Evolutionary conservation across 1,140 invertebrate genomes (phyloP).

Genomic region (Conopomorpha cramerella): DNA sequence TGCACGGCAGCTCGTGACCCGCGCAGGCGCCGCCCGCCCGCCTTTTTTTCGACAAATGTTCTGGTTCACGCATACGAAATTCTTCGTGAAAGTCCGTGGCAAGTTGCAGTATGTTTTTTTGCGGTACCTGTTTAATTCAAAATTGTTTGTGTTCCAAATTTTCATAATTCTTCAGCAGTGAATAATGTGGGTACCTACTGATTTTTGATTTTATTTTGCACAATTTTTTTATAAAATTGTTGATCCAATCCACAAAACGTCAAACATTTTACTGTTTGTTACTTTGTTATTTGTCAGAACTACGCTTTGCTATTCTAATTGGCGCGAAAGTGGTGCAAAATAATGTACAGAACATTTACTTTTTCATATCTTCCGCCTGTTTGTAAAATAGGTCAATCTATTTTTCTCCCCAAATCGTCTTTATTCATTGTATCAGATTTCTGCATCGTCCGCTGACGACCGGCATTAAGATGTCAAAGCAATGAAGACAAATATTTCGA

Average conservation of each 20-base stretch:
- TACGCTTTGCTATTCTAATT: not conserved
- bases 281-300: not conserved
- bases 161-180: not conserved
- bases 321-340: too few relatives aligned
- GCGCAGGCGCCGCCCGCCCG: constrained; percentile 12
- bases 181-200: not conserved
- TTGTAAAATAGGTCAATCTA: constrained; percentile 7
- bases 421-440: constrained; percentile 24
- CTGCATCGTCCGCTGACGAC: constrained; percentile 17
- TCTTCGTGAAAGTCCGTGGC: not conserved
- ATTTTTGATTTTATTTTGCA: too few relatives aligned
- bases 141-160: not conserved
- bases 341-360: not conserved
- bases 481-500: constrained; percentile 50
- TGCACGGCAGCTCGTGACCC: constrained; percentile 42
- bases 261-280: too few relatives aligned
- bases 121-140: too few relatives aligned
- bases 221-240: too few relatives aligned
- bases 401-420: constrained; percentile 14
- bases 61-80: not conserved
- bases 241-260: not conserved
- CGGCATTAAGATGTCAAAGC: constrained; percentile 45
- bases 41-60: not conserved
- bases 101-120: not conserved
- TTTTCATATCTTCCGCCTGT: not conserved